A percentile compares a stretch with the other conserved stretches of the same genome.
These are phyloP conservation scores for Antennarius maculatus DNA, from an alignment of 2,797 vertebrate species.

Conservation along the genomic window DNA sequence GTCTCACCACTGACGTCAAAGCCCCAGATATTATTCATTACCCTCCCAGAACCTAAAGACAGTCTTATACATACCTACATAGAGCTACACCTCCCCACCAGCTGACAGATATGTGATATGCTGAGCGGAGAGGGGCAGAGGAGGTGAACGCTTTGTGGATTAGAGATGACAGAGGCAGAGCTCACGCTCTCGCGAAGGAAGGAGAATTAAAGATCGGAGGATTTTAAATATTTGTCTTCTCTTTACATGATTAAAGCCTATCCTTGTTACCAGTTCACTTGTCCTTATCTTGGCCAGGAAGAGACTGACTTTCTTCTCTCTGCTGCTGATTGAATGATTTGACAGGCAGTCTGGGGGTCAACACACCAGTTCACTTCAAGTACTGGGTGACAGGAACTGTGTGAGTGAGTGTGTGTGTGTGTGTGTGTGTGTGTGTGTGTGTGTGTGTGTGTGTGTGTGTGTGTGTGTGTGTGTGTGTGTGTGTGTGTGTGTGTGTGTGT, in stretches of 20 bases:
- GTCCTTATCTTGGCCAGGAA: constrained; percentile 25
- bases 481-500: constrained; percentile 1
- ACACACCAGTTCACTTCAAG: constrained; percentile 45
- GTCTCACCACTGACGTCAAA: constrained; percentile 48
- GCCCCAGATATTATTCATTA: constrained; percentile 55
- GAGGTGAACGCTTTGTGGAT: constrained; percentile 46
- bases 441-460: neutral
- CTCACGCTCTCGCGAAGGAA: constrained; percentile 20
- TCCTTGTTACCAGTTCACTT: constrained; percentile 14
- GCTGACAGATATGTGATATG: constrained; percentile 30
- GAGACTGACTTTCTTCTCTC: constrained; percentile 17
- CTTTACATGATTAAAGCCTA: constrained; percentile 29
- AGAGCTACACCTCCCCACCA: constrained; percentile 23
- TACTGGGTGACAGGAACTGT: constrained; percentile 45
- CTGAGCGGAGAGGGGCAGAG: constrained; percentile 43
- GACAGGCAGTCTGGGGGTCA: constrained; percentile 52
- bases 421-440: constrained; percentile 30
- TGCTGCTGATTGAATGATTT: constrained; percentile 26
- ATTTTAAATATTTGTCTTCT: constrained; percentile 13
- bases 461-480: constrained; percentile 53
- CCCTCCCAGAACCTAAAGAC: constrained; percentile 41
- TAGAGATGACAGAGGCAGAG: constrained; percentile 30
- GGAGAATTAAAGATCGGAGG: constrained; percentile 27
- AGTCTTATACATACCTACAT: constrained; percentile 43
- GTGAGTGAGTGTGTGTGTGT: constrained; percentile 28